phyloP scores from a whole-genome alignment of 2,888 invertebrate species.

The Mimumesa dahlbomi region DNA sequence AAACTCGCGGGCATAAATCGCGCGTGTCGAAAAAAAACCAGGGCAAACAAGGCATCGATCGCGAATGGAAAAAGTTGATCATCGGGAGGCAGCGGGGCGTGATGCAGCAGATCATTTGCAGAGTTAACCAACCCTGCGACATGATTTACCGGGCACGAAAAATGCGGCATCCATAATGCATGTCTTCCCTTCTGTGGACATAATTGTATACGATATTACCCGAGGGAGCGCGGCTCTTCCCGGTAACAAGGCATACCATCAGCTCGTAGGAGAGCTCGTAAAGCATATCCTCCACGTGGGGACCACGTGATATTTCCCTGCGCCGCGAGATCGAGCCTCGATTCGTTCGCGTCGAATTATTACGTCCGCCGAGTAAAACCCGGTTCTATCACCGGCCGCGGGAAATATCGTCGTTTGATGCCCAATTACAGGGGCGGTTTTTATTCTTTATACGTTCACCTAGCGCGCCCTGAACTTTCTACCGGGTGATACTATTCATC shows the following conservation, averaged over 20 bases:
- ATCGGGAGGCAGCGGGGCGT: constrained; percentile 24
- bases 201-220: constrained; percentile 80
- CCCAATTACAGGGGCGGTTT: constrained; percentile 73
- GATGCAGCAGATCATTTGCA: constrained; percentile 73
- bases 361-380: neutral
- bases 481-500: neutral
- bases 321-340: constrained; percentile 58
- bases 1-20: too few relatives aligned
- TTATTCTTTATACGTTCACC: constrained; percentile 61
- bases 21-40: too few relatives aligned
- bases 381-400: constrained; percentile 11
- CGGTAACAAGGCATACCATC: constrained; percentile 79
- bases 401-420: constrained; percentile 74
- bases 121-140: constrained; percentile 78
- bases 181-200: constrained; percentile 73
- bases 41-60: neutral
- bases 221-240: constrained; percentile 72
- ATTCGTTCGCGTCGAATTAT: constrained; percentile 16
- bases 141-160: constrained; percentile 71
- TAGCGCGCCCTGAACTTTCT: constrained; percentile 18
- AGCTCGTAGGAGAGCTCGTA: constrained; percentile 52
- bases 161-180: constrained; percentile 77
- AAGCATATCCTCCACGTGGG: constrained; percentile 45
- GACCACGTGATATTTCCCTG: constrained; percentile 26
- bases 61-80: constrained; percentile 26